A percentile compares a stretch with the other conserved stretches of the same genome.
These are phyloP conservation scores for Gymnogyps californianus DNA, from an alignment of 2,113 vertebrate genomes.

Conservation along the genomic window DNA sequence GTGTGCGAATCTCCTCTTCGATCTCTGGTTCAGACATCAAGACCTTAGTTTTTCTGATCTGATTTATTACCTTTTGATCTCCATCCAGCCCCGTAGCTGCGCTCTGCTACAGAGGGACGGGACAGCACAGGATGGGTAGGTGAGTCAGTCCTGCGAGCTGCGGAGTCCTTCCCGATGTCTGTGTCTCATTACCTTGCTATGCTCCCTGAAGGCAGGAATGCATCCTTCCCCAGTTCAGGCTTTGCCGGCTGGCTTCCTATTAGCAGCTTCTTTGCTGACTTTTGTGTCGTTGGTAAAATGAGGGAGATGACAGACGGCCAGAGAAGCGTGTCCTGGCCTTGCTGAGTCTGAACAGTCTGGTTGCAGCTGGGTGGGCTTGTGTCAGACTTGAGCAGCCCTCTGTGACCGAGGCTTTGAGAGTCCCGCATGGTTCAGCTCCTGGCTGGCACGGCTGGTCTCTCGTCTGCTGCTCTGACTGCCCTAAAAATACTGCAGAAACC, in stretches of 20 bases:
- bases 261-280: background rate
- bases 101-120: background rate
- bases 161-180: background rate
- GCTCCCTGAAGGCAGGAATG: slow-evolving; percentile 33
- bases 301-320: background rate
- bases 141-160: background rate
- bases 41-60: background rate
- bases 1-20: background rate
- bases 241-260: background rate
- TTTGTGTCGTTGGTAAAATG: background rate
- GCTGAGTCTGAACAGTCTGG: background rate
- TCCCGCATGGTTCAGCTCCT: background rate
- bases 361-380: background rate
- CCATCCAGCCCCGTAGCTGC: background rate
- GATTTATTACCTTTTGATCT: background rate
- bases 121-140: background rate
- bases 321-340: background rate
- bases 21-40: background rate
- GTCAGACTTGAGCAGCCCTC: background rate
- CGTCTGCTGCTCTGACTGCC: background rate
- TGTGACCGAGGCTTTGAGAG: background rate
- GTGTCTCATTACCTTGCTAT: background rate
- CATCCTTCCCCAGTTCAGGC: background rate
- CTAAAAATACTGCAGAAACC: background rate
- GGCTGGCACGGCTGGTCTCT: background rate